These are phyloP conservation scores for Rutilus rutilus DNA, from an alignment of 2,113 vertebrate species.

Conservation along the genomic window DNA sequence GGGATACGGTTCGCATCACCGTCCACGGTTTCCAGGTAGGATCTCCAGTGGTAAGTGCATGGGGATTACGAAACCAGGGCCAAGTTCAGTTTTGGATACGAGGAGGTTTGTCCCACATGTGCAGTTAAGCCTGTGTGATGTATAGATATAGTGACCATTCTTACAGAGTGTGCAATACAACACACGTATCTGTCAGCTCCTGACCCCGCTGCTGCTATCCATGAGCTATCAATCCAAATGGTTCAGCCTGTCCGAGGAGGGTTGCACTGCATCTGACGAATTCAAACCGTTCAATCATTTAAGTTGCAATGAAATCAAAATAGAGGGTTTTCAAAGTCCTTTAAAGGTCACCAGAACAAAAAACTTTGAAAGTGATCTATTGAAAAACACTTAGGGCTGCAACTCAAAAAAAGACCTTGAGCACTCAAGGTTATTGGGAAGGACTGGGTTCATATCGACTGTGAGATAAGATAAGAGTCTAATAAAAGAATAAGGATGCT, in stretches of 20 bases:
- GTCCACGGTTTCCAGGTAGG: conserved; percentile 96
- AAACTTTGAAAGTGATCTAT: conserved; percentile 20
- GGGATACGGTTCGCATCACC: conserved; percentile 92
- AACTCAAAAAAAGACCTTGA: neutral
- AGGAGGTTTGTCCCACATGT: conserved; percentile 37
- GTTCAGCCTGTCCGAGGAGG: neutral
- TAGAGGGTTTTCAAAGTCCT: conserved; percentile 33
- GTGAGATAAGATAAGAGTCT: conserved; percentile 2
- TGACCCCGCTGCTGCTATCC: neutral
- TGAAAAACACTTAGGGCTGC: neutral
- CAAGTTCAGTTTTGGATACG: conserved; percentile 45
- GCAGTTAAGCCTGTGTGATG: conserved; percentile 41
- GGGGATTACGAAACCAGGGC: conserved; percentile 54
- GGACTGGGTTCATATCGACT: neutral
- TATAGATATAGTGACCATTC: conserved; percentile 52
- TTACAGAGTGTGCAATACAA: conserved; percentile 48
- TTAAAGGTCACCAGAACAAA: conserved; percentile 22
- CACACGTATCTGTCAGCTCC: conserved; percentile 46
- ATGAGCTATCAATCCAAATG: conserved; percentile 36
- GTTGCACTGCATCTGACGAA: conserved; percentile 13
- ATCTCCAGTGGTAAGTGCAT: conserved; percentile 65
- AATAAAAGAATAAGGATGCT: neutral
- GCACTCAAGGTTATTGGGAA: conserved; percentile 6
- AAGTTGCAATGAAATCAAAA: conserved; percentile 16
- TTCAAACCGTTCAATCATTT: conserved; percentile 31